Conservation (phyloP, 2,888 invertebrate species). For the Auanema freiburgensis region DNA sequence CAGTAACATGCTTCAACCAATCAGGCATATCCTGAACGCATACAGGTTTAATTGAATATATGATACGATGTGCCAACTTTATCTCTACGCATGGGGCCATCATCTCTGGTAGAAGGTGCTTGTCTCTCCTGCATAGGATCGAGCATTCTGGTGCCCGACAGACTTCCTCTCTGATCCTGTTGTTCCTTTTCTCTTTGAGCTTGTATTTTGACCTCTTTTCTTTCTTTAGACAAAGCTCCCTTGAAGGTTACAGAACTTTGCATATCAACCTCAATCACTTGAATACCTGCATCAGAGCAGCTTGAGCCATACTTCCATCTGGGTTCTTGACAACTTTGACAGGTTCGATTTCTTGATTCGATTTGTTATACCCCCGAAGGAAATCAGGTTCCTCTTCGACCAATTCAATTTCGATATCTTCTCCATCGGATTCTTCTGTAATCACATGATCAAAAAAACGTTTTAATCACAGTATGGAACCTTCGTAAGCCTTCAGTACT, state of each 20-base stretch:
- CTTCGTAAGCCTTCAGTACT: slow-evolving; percentile 69
- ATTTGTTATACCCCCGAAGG: slow-evolving; percentile 71
- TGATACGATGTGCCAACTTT: slow-evolving; percentile 8
- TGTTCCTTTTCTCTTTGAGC: slow-evolving; percentile 71
- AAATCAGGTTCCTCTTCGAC: slow-evolving; percentile 99
- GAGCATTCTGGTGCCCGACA: slow-evolving; percentile 38
- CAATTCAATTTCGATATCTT: slow-evolving; percentile 94
- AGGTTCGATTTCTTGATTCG: slow-evolving; percentile 59
- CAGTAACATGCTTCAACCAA: slow-evolving; percentile 98
- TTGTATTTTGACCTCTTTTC: slow-evolving; percentile 86
- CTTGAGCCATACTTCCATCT: slow-evolving; percentile 95
- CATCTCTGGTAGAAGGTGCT: slow-evolving; percentile 31
- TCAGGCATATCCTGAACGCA: slow-evolving; percentile 81
- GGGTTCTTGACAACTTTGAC: slow-evolving; percentile 76
- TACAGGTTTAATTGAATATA: not conserved
- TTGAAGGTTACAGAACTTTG: slow-evolving; percentile 13
- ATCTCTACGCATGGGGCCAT: slow-evolving; percentile 36
- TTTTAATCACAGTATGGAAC: slow-evolving; percentile 11
- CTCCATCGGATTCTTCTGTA: slow-evolving; percentile 73
- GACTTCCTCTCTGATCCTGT: slow-evolving; percentile 40
- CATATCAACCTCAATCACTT: not conserved
- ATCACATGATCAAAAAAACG: slow-evolving; percentile 4
- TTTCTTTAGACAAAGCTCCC: slow-evolving; percentile 92
- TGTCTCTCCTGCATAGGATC: slow-evolving; percentile 53
- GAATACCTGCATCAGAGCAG: slow-evolving; percentile 98